Conservation (phyloP, 2,888 invertebrate species). For the Imbricaverruca yamaguchii region DNA sequence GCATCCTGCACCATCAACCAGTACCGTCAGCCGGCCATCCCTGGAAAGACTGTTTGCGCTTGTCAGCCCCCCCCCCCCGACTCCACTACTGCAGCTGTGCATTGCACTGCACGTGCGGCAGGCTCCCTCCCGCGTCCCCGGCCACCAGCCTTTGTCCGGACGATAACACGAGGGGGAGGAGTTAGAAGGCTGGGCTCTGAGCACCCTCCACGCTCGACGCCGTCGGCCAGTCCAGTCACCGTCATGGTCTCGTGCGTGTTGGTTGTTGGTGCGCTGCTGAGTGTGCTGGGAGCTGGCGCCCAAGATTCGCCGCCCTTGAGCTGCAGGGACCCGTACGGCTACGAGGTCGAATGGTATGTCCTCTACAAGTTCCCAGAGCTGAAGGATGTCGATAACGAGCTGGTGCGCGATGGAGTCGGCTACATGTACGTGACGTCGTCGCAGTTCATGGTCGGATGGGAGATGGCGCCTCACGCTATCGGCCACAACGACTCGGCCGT, state of each 20-base stretch:
- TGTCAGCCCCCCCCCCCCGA: not conserved
- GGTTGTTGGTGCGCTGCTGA: not conserved
- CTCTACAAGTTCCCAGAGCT: conserved; percentile 32
- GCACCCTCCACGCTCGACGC: too few species aligned
- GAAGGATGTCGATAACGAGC: conserved; percentile 25
- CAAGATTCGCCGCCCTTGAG: not conserved
- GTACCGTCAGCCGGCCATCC: not conserved
- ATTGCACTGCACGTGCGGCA: not conserved
- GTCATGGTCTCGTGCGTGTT: not conserved
- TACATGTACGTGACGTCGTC: conserved; percentile 32
- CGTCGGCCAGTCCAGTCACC: not conserved
- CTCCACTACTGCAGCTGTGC: not conserved
- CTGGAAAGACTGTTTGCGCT: not conserved
- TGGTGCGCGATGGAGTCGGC: conserved; percentile 30
- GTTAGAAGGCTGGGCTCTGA: not conserved
- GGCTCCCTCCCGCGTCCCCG: too few species aligned
- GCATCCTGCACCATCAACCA: too few species aligned
- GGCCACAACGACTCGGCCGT: not conserved
- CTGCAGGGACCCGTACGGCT: not conserved
- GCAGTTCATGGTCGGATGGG: not conserved
- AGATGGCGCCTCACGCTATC: not conserved
- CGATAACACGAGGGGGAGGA: not conserved
- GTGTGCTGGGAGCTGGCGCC: not conserved
- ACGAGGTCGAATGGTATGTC: conserved; percentile 27
- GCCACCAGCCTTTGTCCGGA: not conserved